phyloP scores from a whole-genome alignment of 2,797 vertebrate genomes.

The Acridotheres tristis region DNA sequence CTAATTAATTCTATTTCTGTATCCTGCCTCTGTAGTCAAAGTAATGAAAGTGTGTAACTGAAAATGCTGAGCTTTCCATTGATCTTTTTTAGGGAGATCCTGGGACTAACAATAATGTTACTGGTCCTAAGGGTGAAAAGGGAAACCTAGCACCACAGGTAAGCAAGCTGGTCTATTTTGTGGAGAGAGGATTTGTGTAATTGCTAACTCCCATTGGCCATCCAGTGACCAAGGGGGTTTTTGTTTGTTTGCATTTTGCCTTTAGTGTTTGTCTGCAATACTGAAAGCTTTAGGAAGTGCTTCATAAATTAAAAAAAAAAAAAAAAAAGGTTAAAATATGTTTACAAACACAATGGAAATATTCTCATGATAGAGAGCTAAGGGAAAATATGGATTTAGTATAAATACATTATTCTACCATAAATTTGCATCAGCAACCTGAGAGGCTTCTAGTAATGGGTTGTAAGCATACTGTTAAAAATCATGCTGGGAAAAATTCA shows the following conservation, averaged over 20 bases:
- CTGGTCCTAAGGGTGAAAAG: constrained; percentile 79
- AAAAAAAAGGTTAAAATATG: not conserved
- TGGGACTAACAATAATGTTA: constrained; percentile 72
- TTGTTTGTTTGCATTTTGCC: not conserved
- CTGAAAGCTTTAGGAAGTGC: not conserved
- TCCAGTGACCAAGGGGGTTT: not conserved
- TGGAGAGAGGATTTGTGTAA: not conserved
- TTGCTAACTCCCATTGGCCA: not conserved
- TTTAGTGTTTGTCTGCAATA: not conserved
- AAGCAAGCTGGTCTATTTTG: not conserved
- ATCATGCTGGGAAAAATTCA: not conserved
- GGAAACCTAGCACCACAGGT: constrained; percentile 83
- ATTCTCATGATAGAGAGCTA: not conserved
- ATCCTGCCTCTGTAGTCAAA: not conserved
- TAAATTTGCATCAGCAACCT: not conserved
- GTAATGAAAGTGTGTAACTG: not conserved
- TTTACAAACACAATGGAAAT: not conserved
- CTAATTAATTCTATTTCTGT: not conserved
- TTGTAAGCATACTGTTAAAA: not conserved
- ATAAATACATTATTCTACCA: not conserved
- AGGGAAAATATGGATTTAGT: not conserved
- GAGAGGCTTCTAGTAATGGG: not conserved
- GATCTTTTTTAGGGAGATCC: constrained; percentile 78
- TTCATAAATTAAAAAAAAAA: not conserved
- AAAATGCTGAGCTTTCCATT: not conserved